Evolutionary conservation across 1,140 invertebrate genomes (phyloP), one percentile per base, ranked within the genome.

Genomic region (Heterodera schachtii): DNA sequence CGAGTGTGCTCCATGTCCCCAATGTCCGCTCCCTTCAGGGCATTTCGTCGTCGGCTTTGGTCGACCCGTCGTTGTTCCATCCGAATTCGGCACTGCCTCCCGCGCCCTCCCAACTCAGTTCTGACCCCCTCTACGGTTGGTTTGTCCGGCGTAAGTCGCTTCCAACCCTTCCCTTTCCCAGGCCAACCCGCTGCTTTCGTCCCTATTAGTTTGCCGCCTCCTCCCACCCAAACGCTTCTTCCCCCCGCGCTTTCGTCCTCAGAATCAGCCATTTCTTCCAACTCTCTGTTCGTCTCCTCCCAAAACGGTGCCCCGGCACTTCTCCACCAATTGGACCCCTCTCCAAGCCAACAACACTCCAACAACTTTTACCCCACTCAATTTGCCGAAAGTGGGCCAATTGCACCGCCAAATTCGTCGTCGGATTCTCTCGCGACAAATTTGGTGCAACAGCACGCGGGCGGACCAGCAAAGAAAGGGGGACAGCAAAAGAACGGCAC

Each of bases 91-190:
- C 60, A 31, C 76, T 78, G 43, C 64, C 76, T 6, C 60, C 76
- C 21, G 49, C 76, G 3, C 76, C 76, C 21, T 78, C 76, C 47
- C 76, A 69, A 47, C 70, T 78, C 11, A 64, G 60, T 19, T 8
- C 43, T 13, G 76, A 78, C 47, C 60, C 52, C 47, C 76, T 78
- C 46, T 78, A 78, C 70, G 64, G 76, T 78, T n/a, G 43, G 31
- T n/a, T 57, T 49, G 44, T 47, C 16, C 19, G 11, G 13, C 64
- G 6, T 49, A 3, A 21, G 57, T 21, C 41, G 2, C 44, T n/a
- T 8, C 19, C 19, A 66, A 31, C 46, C 3, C 44, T 16, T 78
- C 47, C 70, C 47, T 21, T 3, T 49, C 11, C 6, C 76, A 78
- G 70, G 69, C 43, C 69, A 47, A 43, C 1, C 76, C 21, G 64